Conservation (phyloP, 2,113 vertebrate genomes). For the Trogon surrucura region DNA sequence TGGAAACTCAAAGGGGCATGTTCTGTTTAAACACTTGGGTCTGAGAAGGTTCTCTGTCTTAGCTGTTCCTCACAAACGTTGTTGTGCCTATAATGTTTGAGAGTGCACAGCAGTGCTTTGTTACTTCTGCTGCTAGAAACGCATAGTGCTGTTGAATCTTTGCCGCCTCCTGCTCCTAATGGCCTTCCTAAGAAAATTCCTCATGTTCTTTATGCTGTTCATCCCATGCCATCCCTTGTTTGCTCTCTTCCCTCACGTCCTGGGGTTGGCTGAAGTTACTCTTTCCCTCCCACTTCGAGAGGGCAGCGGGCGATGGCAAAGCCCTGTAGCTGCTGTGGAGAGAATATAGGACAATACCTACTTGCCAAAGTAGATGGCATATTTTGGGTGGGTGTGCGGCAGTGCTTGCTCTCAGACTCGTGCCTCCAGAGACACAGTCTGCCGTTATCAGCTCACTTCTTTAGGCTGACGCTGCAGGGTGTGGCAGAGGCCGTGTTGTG, state of each 20-base stretch:
- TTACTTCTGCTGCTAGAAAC: not conserved
- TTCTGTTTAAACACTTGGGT: not conserved
- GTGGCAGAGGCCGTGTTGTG: not conserved
- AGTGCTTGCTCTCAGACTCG: not conserved
- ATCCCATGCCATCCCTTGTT: not conserved
- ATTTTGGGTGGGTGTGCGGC: not conserved
- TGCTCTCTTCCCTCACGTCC: not conserved
- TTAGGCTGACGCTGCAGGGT: not conserved
- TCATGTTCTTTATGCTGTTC: not conserved
- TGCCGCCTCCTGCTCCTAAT: not conserved
- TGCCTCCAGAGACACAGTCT: not conserved
- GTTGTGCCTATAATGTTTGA: not conserved
- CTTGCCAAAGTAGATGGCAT: not conserved
- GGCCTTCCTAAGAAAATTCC: not conserved
- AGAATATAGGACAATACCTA: not conserved
- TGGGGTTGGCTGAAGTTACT: not conserved
- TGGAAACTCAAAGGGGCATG: fast-evolving
- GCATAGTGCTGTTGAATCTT: not conserved
- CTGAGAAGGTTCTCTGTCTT: not conserved
- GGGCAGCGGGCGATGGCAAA: not conserved
- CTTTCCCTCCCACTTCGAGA: not conserved
- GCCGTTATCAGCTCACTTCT: not conserved
- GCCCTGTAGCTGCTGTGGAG: not conserved
- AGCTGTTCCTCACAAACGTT: not conserved
- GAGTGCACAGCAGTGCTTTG: not conserved